Percentiles rank a stretch among this genome's conserved stretches.
Evolutionary conservation across 2,888 invertebrate species (phyloP).

Genomic region (Cerceris ruficornis): DNA sequence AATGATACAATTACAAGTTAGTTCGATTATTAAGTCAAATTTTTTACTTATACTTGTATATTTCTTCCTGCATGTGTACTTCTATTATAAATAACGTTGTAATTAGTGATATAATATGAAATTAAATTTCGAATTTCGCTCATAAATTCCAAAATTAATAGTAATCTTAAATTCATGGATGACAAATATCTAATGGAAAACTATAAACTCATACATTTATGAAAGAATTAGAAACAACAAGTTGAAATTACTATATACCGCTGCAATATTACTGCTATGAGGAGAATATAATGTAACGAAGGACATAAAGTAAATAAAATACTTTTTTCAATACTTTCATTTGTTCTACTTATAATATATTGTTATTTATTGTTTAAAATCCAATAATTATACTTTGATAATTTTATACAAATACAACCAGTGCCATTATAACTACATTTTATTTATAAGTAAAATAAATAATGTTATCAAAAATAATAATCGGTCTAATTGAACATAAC

Average conservation of each 20-base stretch:
- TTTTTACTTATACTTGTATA: constrained; percentile 51
- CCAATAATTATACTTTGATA: background rate
- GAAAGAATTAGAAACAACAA: constrained; percentile 45
- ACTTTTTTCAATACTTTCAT: constrained; percentile 60
- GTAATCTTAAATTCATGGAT: constrained; percentile 46
- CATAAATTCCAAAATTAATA: constrained; percentile 52
- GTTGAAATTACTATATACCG: constrained; percentile 48
- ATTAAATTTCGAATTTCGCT: constrained; percentile 55
- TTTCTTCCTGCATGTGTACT: constrained; percentile 54
- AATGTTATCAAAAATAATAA: background rate
- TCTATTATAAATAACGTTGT: constrained; percentile 54
- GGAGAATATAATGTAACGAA: constrained; percentile 59
- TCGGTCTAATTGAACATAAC: no score
- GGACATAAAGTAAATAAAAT: constrained; percentile 61
- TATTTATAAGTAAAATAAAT: background rate
- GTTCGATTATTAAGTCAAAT: constrained; percentile 56
- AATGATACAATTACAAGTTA: constrained; percentile 48
- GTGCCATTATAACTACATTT: background rate
- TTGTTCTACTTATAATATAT: background rate
- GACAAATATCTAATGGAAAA: constrained; percentile 55
- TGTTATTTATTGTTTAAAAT: background rate
- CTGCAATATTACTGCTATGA: constrained; percentile 64
- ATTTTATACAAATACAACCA: background rate
- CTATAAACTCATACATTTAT: constrained; percentile 57
- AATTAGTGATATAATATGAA: constrained; percentile 50